phyloP scores from a whole-genome alignment of 2,113 vertebrate genomes.

The Chroicocephalus ridibundus region DNA sequence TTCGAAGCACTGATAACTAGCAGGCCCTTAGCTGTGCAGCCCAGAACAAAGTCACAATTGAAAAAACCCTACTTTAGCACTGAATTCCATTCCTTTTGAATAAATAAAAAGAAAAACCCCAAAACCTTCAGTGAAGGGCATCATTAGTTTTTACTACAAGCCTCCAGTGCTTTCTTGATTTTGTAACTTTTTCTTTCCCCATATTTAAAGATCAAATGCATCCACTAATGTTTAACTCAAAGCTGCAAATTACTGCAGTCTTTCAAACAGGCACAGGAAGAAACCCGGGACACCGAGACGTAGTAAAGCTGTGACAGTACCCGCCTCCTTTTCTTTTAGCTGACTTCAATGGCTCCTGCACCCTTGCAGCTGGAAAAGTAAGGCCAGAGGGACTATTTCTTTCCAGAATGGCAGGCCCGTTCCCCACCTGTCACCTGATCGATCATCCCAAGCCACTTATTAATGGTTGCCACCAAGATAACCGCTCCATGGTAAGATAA shows the following conservation, averaged over 20 bases:
- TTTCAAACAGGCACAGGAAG: not conserved
- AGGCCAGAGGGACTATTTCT: not conserved
- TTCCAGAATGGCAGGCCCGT: not conserved
- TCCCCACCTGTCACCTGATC: not conserved
- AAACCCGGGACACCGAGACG: rapidly evolving
- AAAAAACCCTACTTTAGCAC: not conserved
- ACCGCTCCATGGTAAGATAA: not conserved
- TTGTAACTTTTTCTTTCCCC: not conserved
- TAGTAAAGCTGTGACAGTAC: not conserved
- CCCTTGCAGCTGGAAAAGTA: not conserved
- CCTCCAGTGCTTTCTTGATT: not conserved
- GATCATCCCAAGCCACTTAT: not conserved
- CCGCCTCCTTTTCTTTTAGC: not conserved
- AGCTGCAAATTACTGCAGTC: not conserved
- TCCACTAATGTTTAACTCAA: not conserved
- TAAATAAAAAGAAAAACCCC: not conserved
- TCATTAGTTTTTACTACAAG: not conserved
- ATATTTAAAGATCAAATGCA: not conserved
- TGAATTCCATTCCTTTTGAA: not conserved
- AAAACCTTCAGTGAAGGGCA: not conserved
- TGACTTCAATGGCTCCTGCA: not conserved
- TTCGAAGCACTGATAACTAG: not conserved
- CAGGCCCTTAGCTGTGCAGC: not conserved
- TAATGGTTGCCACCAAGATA: not conserved
- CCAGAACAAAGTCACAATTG: not conserved